phyloP scores from a whole-genome alignment of 2,797 vertebrate genomes.

The Eulemur rubriventer region DNA sequence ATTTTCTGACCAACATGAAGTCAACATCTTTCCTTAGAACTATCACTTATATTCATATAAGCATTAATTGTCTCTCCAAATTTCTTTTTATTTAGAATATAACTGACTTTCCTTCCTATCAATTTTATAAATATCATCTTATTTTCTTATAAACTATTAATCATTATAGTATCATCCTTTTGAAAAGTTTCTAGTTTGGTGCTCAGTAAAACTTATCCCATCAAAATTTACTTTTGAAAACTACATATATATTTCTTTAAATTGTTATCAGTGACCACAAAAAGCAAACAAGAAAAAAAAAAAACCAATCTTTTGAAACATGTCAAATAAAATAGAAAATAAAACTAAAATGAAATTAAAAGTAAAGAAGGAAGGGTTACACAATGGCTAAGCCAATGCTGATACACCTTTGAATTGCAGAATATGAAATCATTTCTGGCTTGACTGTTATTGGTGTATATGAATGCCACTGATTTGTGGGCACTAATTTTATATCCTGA shows the following conservation, averaged over 20 bases:
- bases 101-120: neutral
- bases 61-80: neutral
- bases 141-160: neutral
- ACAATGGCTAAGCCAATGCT: neutral
- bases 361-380: neutral
- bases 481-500: too few relatives aligned
- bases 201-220: neutral
- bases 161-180: neutral
- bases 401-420: neutral
- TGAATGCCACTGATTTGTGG: too few relatives aligned
- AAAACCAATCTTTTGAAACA: slow-evolving; percentile 35
- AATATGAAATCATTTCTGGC: slow-evolving; percentile 4
- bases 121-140: neutral
- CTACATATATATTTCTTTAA: neutral
- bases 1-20: slow-evolving; percentile 19
- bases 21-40: slow-evolving; percentile 3
- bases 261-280: neutral
- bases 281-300: neutral
- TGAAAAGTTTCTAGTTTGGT: neutral
- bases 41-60: neutral
- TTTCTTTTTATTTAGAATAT: neutral
- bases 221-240: neutral
- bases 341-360: neutral
- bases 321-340: neutral
- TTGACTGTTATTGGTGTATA: too few relatives aligned